These are phyloP conservation scores for Lineus longissimus DNA, from an alignment of 1,140 invertebrate genomes.

Conservation along the genomic window DNA sequence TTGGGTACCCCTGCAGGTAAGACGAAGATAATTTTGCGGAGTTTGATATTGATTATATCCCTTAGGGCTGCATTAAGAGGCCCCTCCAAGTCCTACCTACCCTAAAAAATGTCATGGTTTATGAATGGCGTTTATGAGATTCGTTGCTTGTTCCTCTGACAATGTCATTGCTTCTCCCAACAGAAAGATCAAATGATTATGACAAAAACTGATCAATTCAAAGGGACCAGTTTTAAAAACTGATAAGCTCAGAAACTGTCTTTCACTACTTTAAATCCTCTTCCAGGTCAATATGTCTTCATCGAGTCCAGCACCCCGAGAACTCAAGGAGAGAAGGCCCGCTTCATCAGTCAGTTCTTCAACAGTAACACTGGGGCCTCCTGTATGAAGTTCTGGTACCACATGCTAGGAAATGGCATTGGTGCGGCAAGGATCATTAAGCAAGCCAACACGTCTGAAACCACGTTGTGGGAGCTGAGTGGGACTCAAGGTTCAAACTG, in stretches of 20 bases:
- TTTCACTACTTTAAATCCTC: neutral
- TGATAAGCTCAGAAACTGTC: neutral
- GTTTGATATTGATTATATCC: neutral
- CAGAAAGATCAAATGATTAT: neutral
- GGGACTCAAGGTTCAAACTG: neutral
- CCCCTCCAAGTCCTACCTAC: too few relatives aligned
- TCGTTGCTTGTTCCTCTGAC: too few relatives aligned
- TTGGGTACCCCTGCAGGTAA: slow-evolving; percentile 11
- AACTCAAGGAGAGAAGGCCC: neutral
- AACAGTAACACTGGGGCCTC: neutral
- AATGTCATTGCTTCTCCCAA: too few relatives aligned
- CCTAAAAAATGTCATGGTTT: too few relatives aligned
- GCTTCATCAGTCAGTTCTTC: slow-evolving; percentile 34
- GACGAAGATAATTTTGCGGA: neutral
- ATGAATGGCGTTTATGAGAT: too few relatives aligned
- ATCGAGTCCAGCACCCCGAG: neutral
- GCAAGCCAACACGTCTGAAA: too few relatives aligned
- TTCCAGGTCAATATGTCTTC: neutral
- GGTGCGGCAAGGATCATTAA: neutral
- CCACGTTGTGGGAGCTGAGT: neutral
- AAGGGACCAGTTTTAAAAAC: neutral
- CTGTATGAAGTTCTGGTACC: slow-evolving; percentile 7
- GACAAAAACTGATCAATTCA: neutral
- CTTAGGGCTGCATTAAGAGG: too few relatives aligned
- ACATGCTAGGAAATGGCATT: slow-evolving; percentile 1